phyloP scores from a whole-genome alignment of 1,140 invertebrate species.

The Drosophila murphyi region DNA sequence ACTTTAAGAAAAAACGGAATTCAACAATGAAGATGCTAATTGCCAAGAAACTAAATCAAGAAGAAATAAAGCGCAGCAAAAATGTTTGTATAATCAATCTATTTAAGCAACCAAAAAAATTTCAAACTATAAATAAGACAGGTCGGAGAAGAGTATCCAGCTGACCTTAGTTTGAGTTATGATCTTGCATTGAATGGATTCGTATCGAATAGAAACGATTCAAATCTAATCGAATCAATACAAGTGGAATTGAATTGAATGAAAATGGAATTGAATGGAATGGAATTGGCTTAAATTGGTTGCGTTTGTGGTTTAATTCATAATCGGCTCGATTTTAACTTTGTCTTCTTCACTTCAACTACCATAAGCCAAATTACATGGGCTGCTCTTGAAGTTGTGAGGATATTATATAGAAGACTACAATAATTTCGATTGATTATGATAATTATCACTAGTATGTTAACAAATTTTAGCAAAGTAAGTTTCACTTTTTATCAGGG shows the following conservation, averaged over 20 bases:
- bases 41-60: conserved; percentile 63
- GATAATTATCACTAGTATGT: conserved; percentile 1
- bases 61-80: conserved; percentile 49
- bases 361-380: not conserved
- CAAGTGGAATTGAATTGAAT: conserved; percentile 25
- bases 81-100: conserved; percentile 66
- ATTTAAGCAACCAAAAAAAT: conserved; percentile 55
- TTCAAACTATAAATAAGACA: conserved; percentile 50
- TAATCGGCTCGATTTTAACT: conserved; percentile 17
- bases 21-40: conserved; percentile 79
- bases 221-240: not conserved
- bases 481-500: too few species aligned
- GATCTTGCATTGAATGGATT: conserved; percentile 47
- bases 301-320: conserved; percentile 23
- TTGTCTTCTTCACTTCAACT: not conserved
- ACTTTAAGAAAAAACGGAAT: conserved; percentile 17
- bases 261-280: conserved; percentile 28
- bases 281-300: conserved; percentile 10
- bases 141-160: conserved; percentile 44
- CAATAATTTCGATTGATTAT: not conserved
- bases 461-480: not conserved
- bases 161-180: conserved; percentile 73
- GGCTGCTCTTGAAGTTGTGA: not conserved
- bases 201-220: conserved; percentile 1
- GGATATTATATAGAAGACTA: not conserved